phyloP scores from a whole-genome alignment of 2,113 vertebrate species.

The Drymodes brunneopygia region DNA sequence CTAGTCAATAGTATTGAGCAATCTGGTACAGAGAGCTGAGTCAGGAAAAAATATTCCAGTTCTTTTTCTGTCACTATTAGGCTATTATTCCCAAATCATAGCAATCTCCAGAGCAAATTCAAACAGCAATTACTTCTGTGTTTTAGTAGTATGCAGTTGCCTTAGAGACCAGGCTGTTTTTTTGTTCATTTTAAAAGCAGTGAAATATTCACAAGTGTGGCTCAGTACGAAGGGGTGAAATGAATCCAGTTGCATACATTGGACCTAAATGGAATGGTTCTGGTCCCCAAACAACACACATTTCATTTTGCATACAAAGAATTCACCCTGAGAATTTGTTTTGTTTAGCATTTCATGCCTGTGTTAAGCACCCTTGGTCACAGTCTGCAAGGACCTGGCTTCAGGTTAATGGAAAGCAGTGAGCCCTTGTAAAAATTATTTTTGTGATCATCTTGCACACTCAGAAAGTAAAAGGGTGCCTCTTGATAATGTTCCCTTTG shows the following conservation, averaged over 20 bases:
- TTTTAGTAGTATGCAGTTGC: slow-evolving; percentile 1
- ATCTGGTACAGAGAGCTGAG: background rate
- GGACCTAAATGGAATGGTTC: background rate
- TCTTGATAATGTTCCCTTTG: background rate
- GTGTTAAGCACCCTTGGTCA: background rate
- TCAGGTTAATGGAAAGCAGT: background rate
- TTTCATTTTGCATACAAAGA: background rate
- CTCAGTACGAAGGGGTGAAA: background rate
- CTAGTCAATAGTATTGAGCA: slow-evolving; percentile 19
- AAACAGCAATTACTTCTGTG: background rate
- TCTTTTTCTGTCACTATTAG: background rate
- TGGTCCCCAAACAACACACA: background rate
- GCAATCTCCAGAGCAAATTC: background rate
- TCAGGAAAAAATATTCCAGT: background rate
- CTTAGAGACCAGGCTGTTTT: background rate
- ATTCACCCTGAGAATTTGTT: background rate
- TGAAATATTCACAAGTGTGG: background rate
- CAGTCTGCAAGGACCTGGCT: background rate
- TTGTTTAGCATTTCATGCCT: background rate
- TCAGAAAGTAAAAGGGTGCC: background rate
- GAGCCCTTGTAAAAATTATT: background rate
- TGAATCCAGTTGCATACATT: background rate
- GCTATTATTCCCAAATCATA: background rate
- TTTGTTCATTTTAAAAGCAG: background rate
- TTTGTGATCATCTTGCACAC: background rate